Percentiles rank a stretch among this genome's conserved stretches.
phyloP scores from a whole-genome alignment of 2,888 invertebrate genomes.

The Lasioglossum morio region DNA sequence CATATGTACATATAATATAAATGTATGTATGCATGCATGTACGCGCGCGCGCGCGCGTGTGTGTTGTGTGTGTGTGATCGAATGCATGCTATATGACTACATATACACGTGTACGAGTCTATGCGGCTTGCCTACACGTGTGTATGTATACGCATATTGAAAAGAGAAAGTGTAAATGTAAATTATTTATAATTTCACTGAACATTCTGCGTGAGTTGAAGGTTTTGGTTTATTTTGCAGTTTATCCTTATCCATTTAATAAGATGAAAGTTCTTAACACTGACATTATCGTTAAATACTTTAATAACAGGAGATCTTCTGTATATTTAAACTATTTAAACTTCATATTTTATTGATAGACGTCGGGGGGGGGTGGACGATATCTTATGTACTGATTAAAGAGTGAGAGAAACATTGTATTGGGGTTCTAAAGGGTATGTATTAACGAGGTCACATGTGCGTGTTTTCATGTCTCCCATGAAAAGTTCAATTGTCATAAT shows the following conservation, averaged over 20 bases:
- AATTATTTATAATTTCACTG: slow-evolving; percentile 67
- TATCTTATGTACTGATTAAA: slow-evolving; percentile 55
- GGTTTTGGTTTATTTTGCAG: slow-evolving; percentile 42
- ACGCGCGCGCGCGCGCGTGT: not conserved
- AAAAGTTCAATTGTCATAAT: slow-evolving; percentile 53
- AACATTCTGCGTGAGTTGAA: slow-evolving; percentile 43
- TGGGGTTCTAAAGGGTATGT: slow-evolving; percentile 40
- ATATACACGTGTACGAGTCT: not conserved
- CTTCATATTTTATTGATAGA: slow-evolving; percentile 40
- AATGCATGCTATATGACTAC: slow-evolving; percentile 23
- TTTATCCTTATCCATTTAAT: slow-evolving; percentile 31
- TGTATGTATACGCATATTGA: slow-evolving; percentile 37
- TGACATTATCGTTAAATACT: slow-evolving; percentile 29
- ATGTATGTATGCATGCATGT: slow-evolving; percentile 31
- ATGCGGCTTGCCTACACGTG: not conserved
- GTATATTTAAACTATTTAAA: slow-evolving; percentile 42
- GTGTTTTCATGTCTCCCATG: slow-evolving; percentile 56
- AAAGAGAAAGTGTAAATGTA: slow-evolving; percentile 49
- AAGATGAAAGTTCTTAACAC: slow-evolving; percentile 10
- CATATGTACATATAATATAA: slow-evolving; percentile 59
- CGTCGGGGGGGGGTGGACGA: not conserved
- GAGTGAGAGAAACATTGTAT: slow-evolving; percentile 47
- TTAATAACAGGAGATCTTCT: slow-evolving; percentile 33
- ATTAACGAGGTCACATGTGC: slow-evolving; percentile 49
- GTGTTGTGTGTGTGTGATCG: slow-evolving; percentile 14